These are phyloP conservation scores for Euspilapteryx auroguttella DNA, from an alignment of 2,888 invertebrate species.

Conservation along the genomic window DNA sequence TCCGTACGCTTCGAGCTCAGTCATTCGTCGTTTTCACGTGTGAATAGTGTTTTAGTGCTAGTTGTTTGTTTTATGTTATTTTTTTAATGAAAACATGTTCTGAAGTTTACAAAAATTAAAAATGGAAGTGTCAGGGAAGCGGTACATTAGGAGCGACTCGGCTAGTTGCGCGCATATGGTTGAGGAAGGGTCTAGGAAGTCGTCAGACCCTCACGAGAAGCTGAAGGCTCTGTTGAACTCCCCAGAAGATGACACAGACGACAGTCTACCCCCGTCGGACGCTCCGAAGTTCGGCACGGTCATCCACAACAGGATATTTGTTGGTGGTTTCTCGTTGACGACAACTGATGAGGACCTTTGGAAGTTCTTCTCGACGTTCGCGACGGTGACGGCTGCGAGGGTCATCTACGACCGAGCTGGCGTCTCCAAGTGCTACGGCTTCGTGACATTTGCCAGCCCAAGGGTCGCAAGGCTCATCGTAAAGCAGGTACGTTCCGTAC, in stretches of 20 bases:
- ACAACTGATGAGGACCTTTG: constrained; percentile 92
- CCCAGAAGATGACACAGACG: constrained; percentile 45
- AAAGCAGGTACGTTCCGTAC: constrained; percentile 49
- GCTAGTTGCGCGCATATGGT: constrained; percentile 54
- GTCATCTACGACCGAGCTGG: constrained; percentile 94
- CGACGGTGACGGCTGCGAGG: constrained; percentile 89
- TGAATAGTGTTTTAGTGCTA: constrained; percentile 16
- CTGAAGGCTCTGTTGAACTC: constrained; percentile 44
- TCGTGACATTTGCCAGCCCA: constrained; percentile 68
- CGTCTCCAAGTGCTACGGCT: constrained; percentile 91
- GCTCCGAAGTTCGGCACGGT: constrained; percentile 75
- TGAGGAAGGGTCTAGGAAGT: constrained; percentile 41
- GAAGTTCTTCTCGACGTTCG: constrained; percentile 88
- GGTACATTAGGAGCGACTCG: constrained; percentile 49
- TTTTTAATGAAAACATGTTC: constrained; percentile 39
- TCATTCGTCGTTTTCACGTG: constrained; percentile 26
- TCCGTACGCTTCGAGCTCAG: constrained; percentile 20
- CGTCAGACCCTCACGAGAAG: constrained; percentile 45
- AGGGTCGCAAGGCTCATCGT: constrained; percentile 52
- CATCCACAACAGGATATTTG: constrained; percentile 94
- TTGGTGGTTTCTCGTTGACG: constrained; percentile 92
- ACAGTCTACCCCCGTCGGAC: constrained; percentile 41
- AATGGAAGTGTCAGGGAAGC: constrained; percentile 43
- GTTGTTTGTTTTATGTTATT: constrained; percentile 24
- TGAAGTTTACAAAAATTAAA: constrained; percentile 19